These are phyloP conservation scores for Probaryconus sp. DNA, from an alignment of 1,140 invertebrate species.

Conservation along the genomic window DNA sequence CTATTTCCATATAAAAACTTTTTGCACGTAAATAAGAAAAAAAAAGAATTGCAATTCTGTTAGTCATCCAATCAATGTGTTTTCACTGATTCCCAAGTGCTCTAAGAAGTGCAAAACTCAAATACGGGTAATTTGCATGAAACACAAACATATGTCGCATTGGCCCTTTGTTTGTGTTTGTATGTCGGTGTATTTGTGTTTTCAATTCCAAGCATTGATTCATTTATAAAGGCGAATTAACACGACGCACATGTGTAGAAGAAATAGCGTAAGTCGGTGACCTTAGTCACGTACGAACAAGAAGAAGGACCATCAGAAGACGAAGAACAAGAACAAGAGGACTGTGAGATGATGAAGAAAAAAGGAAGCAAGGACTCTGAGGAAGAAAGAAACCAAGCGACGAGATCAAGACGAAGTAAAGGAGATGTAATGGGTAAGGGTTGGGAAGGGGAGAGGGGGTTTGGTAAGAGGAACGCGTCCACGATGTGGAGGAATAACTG, in stretches of 20 bases:
- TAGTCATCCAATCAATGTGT: too few species aligned
- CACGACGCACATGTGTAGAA: conserved; percentile 31
- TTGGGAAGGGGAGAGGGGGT: too few species aligned
- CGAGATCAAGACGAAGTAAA: conserved; percentile 9
- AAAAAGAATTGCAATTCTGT: too few species aligned
- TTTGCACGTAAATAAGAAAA: too few species aligned
- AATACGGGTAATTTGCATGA: too few species aligned
- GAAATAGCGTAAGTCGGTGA: conserved; percentile 66
- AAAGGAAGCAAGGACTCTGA: background rate
- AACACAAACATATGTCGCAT: too few species aligned
- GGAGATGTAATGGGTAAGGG: too few species aligned
- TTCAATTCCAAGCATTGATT: conserved; percentile 25
- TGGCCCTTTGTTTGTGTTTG: too few species aligned
- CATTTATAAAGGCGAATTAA: conserved; percentile 17
- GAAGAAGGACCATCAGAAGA: conserved; percentile 22
- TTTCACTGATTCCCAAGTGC: too few species aligned
- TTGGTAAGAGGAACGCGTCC: conserved; percentile 6
- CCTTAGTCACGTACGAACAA: conserved; percentile 72
- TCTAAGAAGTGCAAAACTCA: too few species aligned
- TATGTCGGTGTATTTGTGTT: too few species aligned
- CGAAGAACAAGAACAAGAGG: conserved; percentile 5
- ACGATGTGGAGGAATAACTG: conserved; percentile 3
- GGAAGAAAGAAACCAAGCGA: conserved; percentile 5
- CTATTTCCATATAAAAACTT: too few species aligned
- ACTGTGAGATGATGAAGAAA: background rate